Evolutionary conservation across 2,797 vertebrate genomes (phyloP), one percentile per base, ranked within the genome.

Genomic region (Pogoniulus pusillus): DNA sequence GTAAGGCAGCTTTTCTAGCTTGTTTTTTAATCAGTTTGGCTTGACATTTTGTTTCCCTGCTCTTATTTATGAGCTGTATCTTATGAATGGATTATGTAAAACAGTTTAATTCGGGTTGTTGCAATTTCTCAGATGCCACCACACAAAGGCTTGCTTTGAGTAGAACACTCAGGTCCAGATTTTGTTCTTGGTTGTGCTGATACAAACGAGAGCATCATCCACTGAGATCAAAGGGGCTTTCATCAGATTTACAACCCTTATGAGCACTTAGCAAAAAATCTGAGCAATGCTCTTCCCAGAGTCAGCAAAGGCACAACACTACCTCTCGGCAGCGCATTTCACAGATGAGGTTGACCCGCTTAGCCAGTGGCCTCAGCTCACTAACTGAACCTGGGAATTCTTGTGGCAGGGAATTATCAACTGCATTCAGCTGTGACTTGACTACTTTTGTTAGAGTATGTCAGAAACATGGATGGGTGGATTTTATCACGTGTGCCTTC

Each of bases 11-110:
- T 92, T 89, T 87, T 87, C 83, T 80, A 65, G 75, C 83, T 80
- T 87, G 72, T 49, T 88, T 94, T 82, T 49, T 29, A 75, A 95
- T 94, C 88, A 92, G 81, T 90, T 94, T 95, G 88, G 32, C 55
- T 75, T 93, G 92, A 82, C 83, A 71, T 93, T 96, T 89, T 91
- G 75, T 85, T 90, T 96, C 84, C 77, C 74, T 85, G 39, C 87
- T 88, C 59, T 91, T 95, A 95, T 89, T 94, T 94, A 96, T 93
- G 91, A 93, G 82, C 73, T 89, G 72, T 85, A 17, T 87, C 88
- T 94, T 94, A 88, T 82, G 93, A 93, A 91, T 91, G 93, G 78
- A 94, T 95, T 95, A 92, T 92, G 82, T 94, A 90, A 95, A 95
- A 87, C 39, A 88, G 86, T 90, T 91, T 95, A 81, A 95, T 85